Percentiles rank a stretch among this genome's conserved stretches.
Evolutionary conservation across 2,113 vertebrate species (phyloP).

Genomic region (Tachuris rubrigastra): DNA sequence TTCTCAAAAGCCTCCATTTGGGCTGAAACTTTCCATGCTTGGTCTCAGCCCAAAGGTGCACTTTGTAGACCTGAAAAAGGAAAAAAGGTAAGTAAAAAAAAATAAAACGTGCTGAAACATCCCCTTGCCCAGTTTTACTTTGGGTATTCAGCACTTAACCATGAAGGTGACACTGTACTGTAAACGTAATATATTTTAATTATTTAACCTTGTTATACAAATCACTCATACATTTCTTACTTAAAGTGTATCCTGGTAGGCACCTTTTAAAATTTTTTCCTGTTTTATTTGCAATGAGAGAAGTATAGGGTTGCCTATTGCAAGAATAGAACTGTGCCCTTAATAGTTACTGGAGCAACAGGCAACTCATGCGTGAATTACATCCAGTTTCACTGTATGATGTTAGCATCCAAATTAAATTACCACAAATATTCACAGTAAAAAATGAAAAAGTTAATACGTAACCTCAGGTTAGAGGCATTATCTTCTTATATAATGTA

Average conservation of each 20-base stretch:
- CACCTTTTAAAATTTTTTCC: background rate
- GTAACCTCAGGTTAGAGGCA: background rate
- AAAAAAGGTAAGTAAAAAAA: constrained; percentile 72
- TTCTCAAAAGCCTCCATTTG: constrained; percentile 71
- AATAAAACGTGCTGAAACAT: constrained; percentile 62
- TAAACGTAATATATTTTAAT: constrained; percentile 34
- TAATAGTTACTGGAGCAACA: background rate
- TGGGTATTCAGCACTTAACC: constrained; percentile 59
- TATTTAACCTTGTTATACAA: constrained; percentile 5
- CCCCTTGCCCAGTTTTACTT: constrained; percentile 59
- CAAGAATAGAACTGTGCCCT: background rate
- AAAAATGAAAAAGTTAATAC: background rate
- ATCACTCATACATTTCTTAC: background rate
- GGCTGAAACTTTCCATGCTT: constrained; percentile 71
- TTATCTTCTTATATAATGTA: background rate
- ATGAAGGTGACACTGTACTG: constrained; percentile 23
- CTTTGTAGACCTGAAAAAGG: constrained; percentile 72
- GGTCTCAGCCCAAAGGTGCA: constrained; percentile 70
- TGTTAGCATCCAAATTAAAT: background rate
- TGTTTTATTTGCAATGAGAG: background rate
- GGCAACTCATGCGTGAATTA: background rate
- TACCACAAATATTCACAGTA: background rate
- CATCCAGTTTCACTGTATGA: background rate
- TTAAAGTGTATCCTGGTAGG: background rate
- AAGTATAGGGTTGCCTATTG: background rate